Evolutionary conservation across 1,140 invertebrate genomes (phyloP), one percentile per base, ranked within the genome.

Genomic region (Nomia melanderi): DNA sequence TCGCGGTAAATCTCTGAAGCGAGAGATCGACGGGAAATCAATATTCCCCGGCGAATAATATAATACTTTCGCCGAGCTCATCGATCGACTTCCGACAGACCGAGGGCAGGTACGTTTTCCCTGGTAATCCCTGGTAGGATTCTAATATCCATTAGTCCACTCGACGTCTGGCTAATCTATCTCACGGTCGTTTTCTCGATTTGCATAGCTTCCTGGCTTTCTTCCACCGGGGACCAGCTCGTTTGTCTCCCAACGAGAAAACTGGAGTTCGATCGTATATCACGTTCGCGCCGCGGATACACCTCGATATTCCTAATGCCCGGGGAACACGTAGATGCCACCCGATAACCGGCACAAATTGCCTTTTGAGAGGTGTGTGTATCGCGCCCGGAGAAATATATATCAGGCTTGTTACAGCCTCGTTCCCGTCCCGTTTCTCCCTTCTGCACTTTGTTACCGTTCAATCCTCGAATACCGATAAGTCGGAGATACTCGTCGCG

Each of bases 81-180:
- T 23, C 47, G 72, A 31, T 27, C n/a, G 50, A 25, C 23, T n/a
- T 39, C 33, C 36, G 62, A 29, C 47, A 65, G 25, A 25, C 27
- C 23, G 31, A 27, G 23, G 20, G 62, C 9, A 33, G 62, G 12
- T 25, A 72, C 57, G 57, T 72, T 25, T n/a, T 8, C 57, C 25
- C 50, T 53, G 56, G 54, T 78, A 78, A 82, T 81, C 75, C 44
- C 41, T 23, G 53, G 64, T 41, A 59, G 62, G 54, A 83, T 79
- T 79, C 76, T 83, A 83, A 83, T 83, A 83, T 83, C 82, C 82
- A 83, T 83, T 83, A 83, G 81, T 79, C 70, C 75, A 63, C 39
- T 54, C 70, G 82, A 83, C 80, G 73, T 83, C 77, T 77, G 66
- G 64, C 70, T 83, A 83, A 83, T 83, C 77, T 77, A 78, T 83